Percentiles rank a stretch among this genome's conserved stretches.
Evolutionary conservation across 2,113 vertebrate genomes (phyloP).

Genomic region (Caranx melampygus): DNA sequence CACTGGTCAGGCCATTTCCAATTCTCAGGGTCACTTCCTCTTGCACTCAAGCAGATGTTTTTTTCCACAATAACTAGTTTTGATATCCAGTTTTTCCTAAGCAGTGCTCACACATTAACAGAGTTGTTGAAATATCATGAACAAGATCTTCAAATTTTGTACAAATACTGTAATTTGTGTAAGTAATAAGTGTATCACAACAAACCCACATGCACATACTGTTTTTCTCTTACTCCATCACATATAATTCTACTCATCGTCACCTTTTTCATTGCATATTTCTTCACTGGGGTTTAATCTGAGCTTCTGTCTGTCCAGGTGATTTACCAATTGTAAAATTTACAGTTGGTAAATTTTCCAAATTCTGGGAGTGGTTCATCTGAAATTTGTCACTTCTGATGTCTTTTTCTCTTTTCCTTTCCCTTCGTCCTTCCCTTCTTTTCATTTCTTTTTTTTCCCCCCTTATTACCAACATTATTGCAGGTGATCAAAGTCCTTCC

Average conservation of each 20-base stretch:
- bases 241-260: neutral
- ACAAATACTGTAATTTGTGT: neutral
- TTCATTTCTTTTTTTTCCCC: slow-evolving; percentile 27
- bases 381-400: slow-evolving; percentile 76
- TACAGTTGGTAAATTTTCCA: slow-evolving; percentile 7
- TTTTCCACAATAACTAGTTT: neutral
- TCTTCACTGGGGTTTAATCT: slow-evolving; percentile 19
- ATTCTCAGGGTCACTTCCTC: neutral
- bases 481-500: slow-evolving; percentile 87
- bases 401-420: slow-evolving; percentile 65
- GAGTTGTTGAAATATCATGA: too few relatives aligned
- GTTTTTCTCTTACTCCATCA: slow-evolving; percentile 2
- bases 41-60: neutral
- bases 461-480: slow-evolving; percentile 67
- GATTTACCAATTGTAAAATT: slow-evolving; percentile 2
- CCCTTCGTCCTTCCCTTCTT: slow-evolving; percentile 54
- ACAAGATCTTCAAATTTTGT: neutral
- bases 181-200: neutral
- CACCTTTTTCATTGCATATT: slow-evolving; percentile 18
- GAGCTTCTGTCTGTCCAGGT: neutral
- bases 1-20: neutral
- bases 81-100: neutral
- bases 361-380: slow-evolving; percentile 63
- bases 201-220: slow-evolving; percentile 10
- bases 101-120: neutral